Conservation (phyloP, 2,797 vertebrate species). For the Acestrorhynchus altus region DNA sequence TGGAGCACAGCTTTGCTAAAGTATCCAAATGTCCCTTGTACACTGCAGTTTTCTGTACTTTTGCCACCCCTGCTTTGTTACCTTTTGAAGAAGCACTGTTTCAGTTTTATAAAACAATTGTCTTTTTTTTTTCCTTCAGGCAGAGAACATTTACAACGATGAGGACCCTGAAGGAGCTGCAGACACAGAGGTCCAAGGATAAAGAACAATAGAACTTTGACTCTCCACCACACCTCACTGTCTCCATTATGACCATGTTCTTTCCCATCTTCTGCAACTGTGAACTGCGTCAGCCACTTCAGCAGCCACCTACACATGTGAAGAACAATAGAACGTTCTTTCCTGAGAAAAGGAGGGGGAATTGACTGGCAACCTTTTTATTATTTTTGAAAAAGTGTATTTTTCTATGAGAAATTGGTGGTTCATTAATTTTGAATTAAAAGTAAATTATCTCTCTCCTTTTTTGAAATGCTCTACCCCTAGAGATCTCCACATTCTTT, state of each 20-base stretch:
- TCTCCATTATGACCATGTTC: slow-evolving; percentile 39
- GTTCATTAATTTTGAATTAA: slow-evolving; percentile 44
- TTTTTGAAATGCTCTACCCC: slow-evolving; percentile 7
- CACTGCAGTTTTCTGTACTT: too few species aligned
- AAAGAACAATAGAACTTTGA: slow-evolving; percentile 50
- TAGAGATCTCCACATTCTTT: slow-evolving; percentile 14
- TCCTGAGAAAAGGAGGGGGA: slow-evolving; percentile 30
- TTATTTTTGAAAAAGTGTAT: slow-evolving; percentile 63
- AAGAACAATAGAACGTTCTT: slow-evolving; percentile 30
- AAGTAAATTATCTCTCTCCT: slow-evolving; percentile 4
- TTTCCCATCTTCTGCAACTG: slow-evolving; percentile 37
- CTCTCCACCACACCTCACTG: slow-evolving; percentile 12
- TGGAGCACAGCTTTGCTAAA: too few species aligned
- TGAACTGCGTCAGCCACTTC: slow-evolving; percentile 47
- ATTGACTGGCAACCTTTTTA: slow-evolving; percentile 50
- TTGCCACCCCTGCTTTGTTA: too few species aligned
- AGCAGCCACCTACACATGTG: slow-evolving; percentile 22
- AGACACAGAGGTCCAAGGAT: slow-evolving; percentile 93
- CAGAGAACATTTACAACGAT: slow-evolving; percentile 98
- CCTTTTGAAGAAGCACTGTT: background rate
- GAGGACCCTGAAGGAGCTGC: slow-evolving; percentile 95
- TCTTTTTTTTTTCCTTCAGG: slow-evolving; percentile 74
- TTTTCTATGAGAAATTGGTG: slow-evolving; percentile 64
- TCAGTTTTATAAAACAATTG: background rate
- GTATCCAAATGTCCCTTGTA: too few species aligned